Evolutionary conservation across 37 sponge, comb jelly and placozoan species (phyloP).

Genomic region (Oscarella lobularis): DNA sequence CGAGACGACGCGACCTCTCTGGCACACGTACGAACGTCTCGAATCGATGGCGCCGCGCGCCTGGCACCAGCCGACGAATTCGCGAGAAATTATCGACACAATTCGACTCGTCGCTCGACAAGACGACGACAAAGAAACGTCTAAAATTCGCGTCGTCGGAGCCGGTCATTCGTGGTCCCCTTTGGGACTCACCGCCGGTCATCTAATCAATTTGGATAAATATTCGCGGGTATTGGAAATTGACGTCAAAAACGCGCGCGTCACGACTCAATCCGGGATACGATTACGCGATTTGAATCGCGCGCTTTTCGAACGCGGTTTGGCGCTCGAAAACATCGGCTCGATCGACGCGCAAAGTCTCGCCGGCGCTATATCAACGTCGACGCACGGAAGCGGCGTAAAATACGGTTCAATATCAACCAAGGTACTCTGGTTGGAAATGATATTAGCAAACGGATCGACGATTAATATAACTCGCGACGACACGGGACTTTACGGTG

Average conservation of each 20-base stretch:
- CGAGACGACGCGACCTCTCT: not conserved
- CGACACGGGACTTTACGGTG: not conserved
- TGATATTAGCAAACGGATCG: not conserved
- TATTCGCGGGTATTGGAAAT: not conserved
- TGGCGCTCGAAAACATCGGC: not conserved
- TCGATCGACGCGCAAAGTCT: not conserved
- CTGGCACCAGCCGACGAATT: not conserved
- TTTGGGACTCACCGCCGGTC: not conserved
- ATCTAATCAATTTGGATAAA: not conserved
- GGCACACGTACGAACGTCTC: not conserved
- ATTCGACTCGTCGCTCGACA: not conserved
- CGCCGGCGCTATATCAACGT: conserved; percentile 1
- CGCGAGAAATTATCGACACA: not conserved
- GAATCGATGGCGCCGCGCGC: not conserved
- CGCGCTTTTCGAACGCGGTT: not conserved
- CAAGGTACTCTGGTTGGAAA: not conserved
- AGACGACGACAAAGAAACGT: too few relatives aligned
- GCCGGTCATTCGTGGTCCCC: not conserved
- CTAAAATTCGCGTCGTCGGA: not conserved
- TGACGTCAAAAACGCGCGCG: not conserved
- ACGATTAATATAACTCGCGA: not conserved
- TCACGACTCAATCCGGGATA: not conserved
- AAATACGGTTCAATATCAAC: not conserved
- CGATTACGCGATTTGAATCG: not conserved
- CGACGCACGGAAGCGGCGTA: conserved; percentile 10